These are phyloP conservation scores for Actinemys pallida DNA, from an alignment of 2,113 vertebrate genomes.

Conservation along the genomic window DNA sequence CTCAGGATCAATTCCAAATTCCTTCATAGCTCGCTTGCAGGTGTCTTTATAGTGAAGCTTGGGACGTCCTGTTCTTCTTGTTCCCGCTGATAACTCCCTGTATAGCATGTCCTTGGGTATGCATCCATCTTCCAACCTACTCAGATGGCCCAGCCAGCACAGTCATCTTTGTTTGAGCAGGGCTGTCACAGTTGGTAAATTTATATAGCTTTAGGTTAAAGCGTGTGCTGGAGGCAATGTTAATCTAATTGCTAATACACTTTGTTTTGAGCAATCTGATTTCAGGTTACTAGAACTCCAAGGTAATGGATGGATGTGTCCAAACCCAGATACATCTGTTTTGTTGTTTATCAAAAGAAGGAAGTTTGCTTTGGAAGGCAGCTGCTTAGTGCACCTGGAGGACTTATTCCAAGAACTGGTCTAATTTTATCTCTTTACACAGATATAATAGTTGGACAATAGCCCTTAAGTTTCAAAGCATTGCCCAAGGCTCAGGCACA, in stretches of 20 bases:
- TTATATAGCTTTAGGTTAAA: not conserved
- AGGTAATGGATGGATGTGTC: not conserved
- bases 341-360: slow-evolving; percentile 6
- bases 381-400: slow-evolving; percentile 57
- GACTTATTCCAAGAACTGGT: slow-evolving; percentile 38
- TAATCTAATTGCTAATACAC: not conserved
- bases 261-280: not conserved
- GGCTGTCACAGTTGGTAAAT: no score
- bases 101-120: no score
- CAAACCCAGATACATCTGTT: slow-evolving; percentile 42
- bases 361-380: slow-evolving; percentile 67
- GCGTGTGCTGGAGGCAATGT: not conserved
- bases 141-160: no score
- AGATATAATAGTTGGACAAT: slow-evolving; percentile 57
- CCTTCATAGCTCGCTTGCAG: no score
- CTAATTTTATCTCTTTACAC: slow-evolving; percentile 62
- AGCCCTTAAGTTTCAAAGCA: slow-evolving; percentile 60
- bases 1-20: no score
- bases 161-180: no score
- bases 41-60: no score
- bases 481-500: slow-evolving; percentile 55
- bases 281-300: not conserved
- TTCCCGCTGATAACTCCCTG: no score
- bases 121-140: no score
- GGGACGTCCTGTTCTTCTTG: no score